A percentile compares a stretch with the other conserved stretches of the same genome.
phyloP scores from a whole-genome alignment of 2,888 invertebrate species.

The Saturnia japonica region DNA sequence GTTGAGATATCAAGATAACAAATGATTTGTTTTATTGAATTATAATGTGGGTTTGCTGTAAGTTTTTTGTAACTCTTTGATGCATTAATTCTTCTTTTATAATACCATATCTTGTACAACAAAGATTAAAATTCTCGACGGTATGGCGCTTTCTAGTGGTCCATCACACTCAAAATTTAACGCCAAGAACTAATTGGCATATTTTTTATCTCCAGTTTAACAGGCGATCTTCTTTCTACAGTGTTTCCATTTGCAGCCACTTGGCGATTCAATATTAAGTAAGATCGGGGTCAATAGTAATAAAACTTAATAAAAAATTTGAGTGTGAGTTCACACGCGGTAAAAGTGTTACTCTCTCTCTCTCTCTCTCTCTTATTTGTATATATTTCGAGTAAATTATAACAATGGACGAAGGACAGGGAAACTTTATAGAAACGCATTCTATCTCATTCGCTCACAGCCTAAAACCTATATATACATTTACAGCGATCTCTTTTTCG shows the following conservation, averaged over 20 bases:
- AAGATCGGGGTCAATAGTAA: no score
- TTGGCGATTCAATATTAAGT: background rate
- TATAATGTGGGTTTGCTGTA: slow-evolving; percentile 18
- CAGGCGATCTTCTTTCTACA: background rate
- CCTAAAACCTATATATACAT: no score
- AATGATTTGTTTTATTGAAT: slow-evolving; percentile 27
- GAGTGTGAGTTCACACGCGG: no score
- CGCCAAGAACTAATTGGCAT: background rate
- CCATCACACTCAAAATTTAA: background rate
- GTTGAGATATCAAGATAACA: slow-evolving; percentile 36
- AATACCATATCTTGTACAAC: background rate
- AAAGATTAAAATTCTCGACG: background rate
- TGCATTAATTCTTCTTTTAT: background rate
- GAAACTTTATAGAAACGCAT: no score
- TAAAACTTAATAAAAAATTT: no score
- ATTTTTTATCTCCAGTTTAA: background rate
- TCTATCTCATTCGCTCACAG: no score
- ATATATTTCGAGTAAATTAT: no score
- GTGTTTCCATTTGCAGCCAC: background rate
- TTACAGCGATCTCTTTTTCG: no score
- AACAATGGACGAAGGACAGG: no score
- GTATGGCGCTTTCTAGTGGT: background rate
- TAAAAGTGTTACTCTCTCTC: no score
- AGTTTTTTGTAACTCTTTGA: slow-evolving; percentile 2
- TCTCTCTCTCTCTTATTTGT: no score